These are phyloP conservation scores for Euschistus heros DNA, from an alignment of 1,140 invertebrate species.

Conservation along the genomic window DNA sequence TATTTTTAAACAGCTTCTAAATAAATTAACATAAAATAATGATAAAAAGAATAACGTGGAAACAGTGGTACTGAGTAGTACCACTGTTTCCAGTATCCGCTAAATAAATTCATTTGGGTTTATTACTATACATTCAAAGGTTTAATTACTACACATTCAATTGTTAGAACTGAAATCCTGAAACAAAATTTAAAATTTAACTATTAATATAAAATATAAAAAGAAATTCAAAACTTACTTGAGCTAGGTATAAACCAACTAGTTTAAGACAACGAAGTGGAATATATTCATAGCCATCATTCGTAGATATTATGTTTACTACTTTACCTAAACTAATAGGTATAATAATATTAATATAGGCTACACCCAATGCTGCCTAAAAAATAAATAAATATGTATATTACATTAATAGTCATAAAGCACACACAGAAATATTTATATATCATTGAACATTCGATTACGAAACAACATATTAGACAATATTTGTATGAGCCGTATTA, in stretches of 20 bases:
- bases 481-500: too few species aligned
- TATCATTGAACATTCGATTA: too few species aligned
- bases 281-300: neutral
- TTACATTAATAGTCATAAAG: too few species aligned
- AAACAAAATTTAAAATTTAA: too few species aligned
- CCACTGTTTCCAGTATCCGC: too few species aligned
- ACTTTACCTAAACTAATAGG: neutral
- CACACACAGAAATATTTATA: too few species aligned
- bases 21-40: too few species aligned
- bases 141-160: neutral
- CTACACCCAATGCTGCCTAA: conserved; percentile 8
- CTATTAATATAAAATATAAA: conserved; percentile 33
- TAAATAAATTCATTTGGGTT: neutral
- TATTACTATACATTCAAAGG: neutral
- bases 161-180: neutral
- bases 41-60: too few species aligned
- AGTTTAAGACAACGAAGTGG: neutral
- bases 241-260: neutral
- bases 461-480: too few species aligned
- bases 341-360: conserved; percentile 5
- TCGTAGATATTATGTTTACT: neutral
- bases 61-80: too few species aligned
- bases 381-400: too few species aligned
- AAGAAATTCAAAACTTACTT: conserved; percentile 20
- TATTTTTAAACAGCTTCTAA: too few species aligned